A percentile compares a stretch with the other conserved stretches of the same genome.
phyloP scores from a whole-genome alignment of 1,140 invertebrate genomes.

The Procambarus virginalis region DNA sequence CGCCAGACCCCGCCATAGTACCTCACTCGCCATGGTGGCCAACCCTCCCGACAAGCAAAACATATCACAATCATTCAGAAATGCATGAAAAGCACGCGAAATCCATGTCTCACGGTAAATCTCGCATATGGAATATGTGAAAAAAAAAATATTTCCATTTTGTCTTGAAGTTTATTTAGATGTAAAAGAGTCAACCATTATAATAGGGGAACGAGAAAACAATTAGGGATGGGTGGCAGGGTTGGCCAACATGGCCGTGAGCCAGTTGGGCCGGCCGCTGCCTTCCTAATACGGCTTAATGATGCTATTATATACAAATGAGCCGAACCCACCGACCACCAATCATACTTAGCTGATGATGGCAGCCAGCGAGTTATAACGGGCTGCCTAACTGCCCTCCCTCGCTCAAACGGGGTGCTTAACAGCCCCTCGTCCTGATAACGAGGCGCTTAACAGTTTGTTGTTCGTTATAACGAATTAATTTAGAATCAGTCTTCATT shows the following conservation, averaged over 20 bases:
- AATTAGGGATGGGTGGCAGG: background rate
- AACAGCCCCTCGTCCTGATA: background rate
- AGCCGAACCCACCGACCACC: slow-evolving; percentile 47
- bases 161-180: background rate
- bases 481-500: too few relatives aligned
- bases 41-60: slow-evolving; percentile 7
- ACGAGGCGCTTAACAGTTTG: background rate
- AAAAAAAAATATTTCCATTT: background rate
- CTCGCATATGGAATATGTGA: background rate
- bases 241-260: background rate
- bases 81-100: background rate
- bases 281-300: slow-evolving; percentile 60
- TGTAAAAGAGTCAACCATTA: background rate
- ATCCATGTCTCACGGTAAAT: background rate
- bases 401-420: slow-evolving; percentile 5
- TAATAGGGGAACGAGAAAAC: background rate
- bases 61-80: background rate
- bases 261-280: background rate
- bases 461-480: slow-evolving; percentile 12
- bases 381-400: slow-evolving; percentile 38
- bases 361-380: slow-evolving; percentile 38
- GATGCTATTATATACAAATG: slow-evolving; percentile 66
- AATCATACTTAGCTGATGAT: slow-evolving; percentile 61
- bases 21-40: background rate
- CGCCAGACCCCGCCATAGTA: background rate